Base-by-base conservation (phyloP, 2,113 vertebrate genomes). In the Chloropsis cyanopogon region DNA sequence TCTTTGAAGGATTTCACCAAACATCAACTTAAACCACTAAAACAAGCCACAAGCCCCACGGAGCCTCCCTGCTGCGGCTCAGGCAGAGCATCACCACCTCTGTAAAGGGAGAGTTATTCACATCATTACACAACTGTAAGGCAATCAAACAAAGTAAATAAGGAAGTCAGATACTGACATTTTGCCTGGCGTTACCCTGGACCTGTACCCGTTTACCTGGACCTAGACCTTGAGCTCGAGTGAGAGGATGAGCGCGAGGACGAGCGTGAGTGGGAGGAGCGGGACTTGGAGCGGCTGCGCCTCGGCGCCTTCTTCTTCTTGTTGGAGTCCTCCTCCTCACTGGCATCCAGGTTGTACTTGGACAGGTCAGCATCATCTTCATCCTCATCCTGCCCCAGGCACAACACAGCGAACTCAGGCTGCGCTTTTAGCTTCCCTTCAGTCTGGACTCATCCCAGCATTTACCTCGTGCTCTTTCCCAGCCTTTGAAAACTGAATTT, bases 191-290 rank as follows among this genome's bases (percentile, higher is more conserved):
- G 99, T 99, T 99, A 99, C 99, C 99, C 99, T 99, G 98, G 99
- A 99, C 99, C 99, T 99, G 99, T 98, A 99, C 99, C 99, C 99
- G 98, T 99, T 99, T 99, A 99, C 99, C 99, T 99, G 99, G 99
- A 99, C 99, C 99, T 99, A 97, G 99, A 99, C 99, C 99, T 99
- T 97, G 99, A 99, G 98, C 99, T 99, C 97, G 99, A 99, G 95
- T 98, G 99, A 96, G 99, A 99, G 96, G 98, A 98, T 81, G 98
- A 99, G 96, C 97, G 98, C n/a, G 98, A 99, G 92, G 98, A 99
- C 64, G 99, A 99, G 66, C 97, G 98, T 18, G 98, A 99, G 64
- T 92, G 98, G 59, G 99, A 99, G n/a, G 99, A 99, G 50, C 97
- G 98, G 10, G 99, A 98, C 88, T 98, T 98, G 79, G 98, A 99